Evolutionary conservation across 2,113 vertebrate species (phyloP).

Genomic region (Micronycteris hirsuta): DNA sequence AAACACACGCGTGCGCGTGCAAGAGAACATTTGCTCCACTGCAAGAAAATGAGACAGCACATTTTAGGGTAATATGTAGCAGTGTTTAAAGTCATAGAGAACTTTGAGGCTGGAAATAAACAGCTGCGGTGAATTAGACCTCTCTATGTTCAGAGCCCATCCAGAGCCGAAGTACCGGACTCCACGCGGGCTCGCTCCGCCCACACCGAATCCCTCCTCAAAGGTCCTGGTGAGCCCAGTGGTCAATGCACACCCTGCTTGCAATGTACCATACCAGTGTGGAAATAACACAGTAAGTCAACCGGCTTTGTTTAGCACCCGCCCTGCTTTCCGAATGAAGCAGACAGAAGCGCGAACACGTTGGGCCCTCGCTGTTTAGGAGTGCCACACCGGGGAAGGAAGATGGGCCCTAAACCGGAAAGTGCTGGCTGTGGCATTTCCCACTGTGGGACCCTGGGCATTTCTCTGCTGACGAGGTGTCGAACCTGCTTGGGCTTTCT

Average conservation of each 20-base stretch:
- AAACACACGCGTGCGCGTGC: no score
- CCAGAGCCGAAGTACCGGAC: neutral
- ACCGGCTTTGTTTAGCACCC: neutral
- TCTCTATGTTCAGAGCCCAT: neutral
- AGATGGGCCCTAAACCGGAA: no score
- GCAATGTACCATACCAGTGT: neutral
- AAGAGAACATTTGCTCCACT: neutral
- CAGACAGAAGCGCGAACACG: neutral
- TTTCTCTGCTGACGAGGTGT: neutral
- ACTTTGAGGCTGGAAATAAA: neutral
- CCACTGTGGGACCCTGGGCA: neutral
- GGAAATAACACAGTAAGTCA: neutral
- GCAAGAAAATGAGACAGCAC: neutral
- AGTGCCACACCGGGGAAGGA: neutral
- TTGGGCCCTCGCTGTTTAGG: neutral
- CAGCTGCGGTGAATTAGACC: neutral
- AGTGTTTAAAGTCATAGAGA: neutral
- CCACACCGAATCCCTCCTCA: neutral
- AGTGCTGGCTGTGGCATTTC: neutral
- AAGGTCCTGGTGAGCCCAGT: neutral
- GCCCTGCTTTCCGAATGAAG: neutral
- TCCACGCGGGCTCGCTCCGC: neutral
- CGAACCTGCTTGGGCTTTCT: neutral
- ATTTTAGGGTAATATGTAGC: neutral
- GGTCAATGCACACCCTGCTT: neutral